These are phyloP conservation scores for Cyanocitta stelleri DNA, from an alignment of 2,113 vertebrate species.

Conservation along the genomic window DNA sequence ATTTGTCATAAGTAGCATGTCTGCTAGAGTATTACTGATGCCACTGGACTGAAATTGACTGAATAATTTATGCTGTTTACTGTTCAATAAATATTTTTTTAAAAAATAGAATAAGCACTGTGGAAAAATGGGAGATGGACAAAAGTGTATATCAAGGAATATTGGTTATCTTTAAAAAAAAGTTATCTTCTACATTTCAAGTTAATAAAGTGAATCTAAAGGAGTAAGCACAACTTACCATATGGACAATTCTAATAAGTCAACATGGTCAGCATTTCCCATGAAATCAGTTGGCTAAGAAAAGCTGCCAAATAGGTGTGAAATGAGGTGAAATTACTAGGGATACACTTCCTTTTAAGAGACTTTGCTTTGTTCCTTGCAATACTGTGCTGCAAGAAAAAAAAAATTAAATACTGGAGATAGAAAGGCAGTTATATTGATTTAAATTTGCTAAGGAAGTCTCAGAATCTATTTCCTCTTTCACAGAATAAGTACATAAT, in stretches of 20 bases:
- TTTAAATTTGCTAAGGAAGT: conserved; percentile 73
- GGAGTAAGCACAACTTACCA: not conserved
- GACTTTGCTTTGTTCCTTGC: conserved; percentile 74
- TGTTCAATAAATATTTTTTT: conserved; percentile 63
- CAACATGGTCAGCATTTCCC: conserved; percentile 66
- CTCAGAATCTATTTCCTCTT: conserved; percentile 68
- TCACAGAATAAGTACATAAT: conserved; percentile 31
- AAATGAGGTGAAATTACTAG: conserved; percentile 77
- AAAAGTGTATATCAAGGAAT: not conserved
- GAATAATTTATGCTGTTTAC: conserved; percentile 75
- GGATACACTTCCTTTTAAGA: conserved; percentile 75
- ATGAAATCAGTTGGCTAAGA: conserved; percentile 67
- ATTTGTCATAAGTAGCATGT: conserved; percentile 69
- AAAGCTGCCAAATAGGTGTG: conserved; percentile 77
- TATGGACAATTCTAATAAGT: conserved; percentile 52
- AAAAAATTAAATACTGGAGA: conserved; percentile 68
- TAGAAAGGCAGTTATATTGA: conserved; percentile 69
- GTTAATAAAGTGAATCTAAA: conserved; percentile 56
- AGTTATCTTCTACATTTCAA: conserved; percentile 41
- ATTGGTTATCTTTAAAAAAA: not conserved
- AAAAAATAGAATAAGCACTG: conserved; percentile 40
- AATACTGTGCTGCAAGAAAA: conserved; percentile 53
- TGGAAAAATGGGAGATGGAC: not conserved
- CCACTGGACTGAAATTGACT: conserved; percentile 66
- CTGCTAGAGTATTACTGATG: conserved; percentile 69